phyloP scores from a whole-genome alignment of 2,888 invertebrate species.

The Thera obeliscata region DNA sequence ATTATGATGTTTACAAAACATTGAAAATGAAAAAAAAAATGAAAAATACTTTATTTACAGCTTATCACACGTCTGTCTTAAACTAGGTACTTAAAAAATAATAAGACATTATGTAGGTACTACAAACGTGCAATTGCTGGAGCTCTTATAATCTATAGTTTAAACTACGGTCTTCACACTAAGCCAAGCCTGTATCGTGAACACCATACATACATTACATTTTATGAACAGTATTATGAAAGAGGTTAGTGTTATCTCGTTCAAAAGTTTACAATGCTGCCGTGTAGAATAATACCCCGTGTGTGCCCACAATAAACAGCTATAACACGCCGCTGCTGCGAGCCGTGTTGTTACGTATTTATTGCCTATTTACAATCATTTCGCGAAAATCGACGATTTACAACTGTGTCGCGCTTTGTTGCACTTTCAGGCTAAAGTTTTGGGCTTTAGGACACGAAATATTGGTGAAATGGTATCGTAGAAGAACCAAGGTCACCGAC shows the following conservation, averaged over 20 bases:
- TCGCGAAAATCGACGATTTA: slow-evolving; percentile 65
- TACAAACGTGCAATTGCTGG: no score
- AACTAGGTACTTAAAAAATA: no score
- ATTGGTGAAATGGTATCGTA: slow-evolving; percentile 1
- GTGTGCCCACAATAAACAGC: slow-evolving; percentile 47
- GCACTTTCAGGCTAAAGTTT: slow-evolving; percentile 41
- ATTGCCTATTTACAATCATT: slow-evolving; percentile 72
- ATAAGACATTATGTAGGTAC: no score
- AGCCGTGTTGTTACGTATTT: slow-evolving; percentile 67
- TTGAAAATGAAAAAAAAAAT: no score
- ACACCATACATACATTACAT: no score
- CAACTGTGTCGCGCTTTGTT: slow-evolving; percentile 55
- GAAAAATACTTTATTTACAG: no score
- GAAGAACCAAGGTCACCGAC: background rate
- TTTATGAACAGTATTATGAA: no score
- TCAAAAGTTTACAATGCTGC: background rate
- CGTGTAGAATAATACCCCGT: slow-evolving; percentile 31
- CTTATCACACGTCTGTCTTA: no score
- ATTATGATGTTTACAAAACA: no score
- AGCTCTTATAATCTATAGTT: no score
- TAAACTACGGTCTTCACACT: no score
- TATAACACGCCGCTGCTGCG: slow-evolving; percentile 56
- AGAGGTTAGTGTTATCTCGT: background rate
- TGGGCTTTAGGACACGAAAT: slow-evolving; percentile 21
- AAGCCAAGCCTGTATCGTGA: no score